Conservation (phyloP, 2,113 vertebrate species). For the Mirounga angustirostris region DNA sequence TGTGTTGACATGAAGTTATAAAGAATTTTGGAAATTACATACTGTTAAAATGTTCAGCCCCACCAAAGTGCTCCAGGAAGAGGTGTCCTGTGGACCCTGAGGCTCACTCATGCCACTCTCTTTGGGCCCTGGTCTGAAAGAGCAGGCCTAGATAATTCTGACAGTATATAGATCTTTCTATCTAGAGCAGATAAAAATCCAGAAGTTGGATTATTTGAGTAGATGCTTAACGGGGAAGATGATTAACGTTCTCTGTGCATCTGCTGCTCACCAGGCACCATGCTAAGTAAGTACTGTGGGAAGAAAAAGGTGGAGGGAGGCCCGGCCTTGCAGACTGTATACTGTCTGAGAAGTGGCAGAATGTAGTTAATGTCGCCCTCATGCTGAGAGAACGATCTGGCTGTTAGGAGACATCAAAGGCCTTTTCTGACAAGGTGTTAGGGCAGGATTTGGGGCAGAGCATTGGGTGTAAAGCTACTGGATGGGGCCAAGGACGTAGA, state of each 20-base stretch:
- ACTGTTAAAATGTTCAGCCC: not conserved
- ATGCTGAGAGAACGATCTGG: not conserved
- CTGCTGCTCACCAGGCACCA: not conserved
- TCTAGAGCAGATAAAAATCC: not conserved
- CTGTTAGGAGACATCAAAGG: not conserved
- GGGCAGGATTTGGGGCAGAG: not conserved
- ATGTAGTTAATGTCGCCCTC: accelerated
- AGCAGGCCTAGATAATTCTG: not conserved
- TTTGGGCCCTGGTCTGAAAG: not conserved
- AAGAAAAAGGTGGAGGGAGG: not conserved
- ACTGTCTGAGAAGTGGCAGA: not conserved
- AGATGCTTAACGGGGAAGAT: not conserved
- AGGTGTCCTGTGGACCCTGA: not conserved
- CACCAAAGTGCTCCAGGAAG: not conserved
- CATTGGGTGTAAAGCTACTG: not conserved
- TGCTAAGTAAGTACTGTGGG: not conserved
- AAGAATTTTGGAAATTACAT: not conserved
- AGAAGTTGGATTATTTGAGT: not conserved
- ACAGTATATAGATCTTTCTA: not conserved
- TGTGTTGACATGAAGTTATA: not conserved
- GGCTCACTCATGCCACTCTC: not conserved
- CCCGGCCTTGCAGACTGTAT: not conserved
- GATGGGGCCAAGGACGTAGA: not conserved
- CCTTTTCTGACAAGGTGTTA: not conserved
- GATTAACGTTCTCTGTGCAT: not conserved